Evolutionary conservation across 2,113 vertebrate species (phyloP), one percentile per base, ranked within the genome.

Genomic region (Heterochromis multidens): DNA sequence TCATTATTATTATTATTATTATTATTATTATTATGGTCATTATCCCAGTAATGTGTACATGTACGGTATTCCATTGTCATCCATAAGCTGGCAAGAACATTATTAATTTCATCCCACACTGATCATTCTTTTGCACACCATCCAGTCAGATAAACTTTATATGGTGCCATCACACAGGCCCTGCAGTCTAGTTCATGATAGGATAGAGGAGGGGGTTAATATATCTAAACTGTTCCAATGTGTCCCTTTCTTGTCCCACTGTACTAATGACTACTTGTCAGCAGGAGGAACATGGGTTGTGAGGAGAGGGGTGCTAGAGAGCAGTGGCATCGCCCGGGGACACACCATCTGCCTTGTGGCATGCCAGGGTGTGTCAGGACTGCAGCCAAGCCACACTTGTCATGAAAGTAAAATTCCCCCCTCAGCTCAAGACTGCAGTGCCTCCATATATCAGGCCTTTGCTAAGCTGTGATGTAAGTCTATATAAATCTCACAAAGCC

Each of bases 331-430:
- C 33, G 91, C 94, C 94, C 82, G 82, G 92, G 94, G 95, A 94
- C 86, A 54, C 79, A 87, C 95, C 96, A 95, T 96, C 95, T 95
- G 96, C 89, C 91, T 89, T 83, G 86, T 91, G 91, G 94, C 91
- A 89, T 92, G 93, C 91, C 92, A 91, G 93, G 94, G 92, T 87
- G 91, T 92, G 94, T 95, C 94, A 93, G 84, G 87, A 92, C 92
- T 19, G 62, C 79, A 90, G 94, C 91, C 94, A 93, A 95, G 92
- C 86, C 89, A 88, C 93, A 89, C 88, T 91, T 92, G 92, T 94
- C 93, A 90, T 91, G 89, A 93, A 91, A 92, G 89, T 92, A 90
- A 94, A 93, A 92, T 84, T 78, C 82, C 77, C 81, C 85, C 35
- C 81, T 82, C 86, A 91, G 90, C 81, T 82, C 58, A 62, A 78